Conservation (phyloP, 2,113 vertebrate genomes). For the Abramis brama region DNA sequence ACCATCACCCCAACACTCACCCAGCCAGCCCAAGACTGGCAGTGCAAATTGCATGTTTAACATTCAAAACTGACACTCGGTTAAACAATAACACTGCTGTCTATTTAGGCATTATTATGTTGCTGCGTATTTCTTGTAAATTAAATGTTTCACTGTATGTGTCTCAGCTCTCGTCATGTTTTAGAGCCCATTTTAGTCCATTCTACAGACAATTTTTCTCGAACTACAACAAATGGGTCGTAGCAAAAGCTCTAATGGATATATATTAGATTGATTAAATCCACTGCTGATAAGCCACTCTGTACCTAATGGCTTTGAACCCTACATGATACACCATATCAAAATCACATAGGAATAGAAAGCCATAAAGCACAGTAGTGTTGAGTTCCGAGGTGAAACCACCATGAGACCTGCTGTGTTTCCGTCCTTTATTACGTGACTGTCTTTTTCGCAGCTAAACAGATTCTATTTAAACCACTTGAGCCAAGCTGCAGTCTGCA, state of each 20-base stretch:
- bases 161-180: neutral
- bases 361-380: conserved; percentile 94
- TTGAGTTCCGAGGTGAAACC: conserved; percentile 43
- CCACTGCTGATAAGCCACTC: conserved; percentile 74
- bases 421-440: conserved; percentile 1
- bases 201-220: neutral
- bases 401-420: conserved; percentile 20
- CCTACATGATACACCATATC: conserved; percentile 92
- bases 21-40: neutral
- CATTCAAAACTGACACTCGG: neutral
- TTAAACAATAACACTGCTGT: conserved; percentile 13
- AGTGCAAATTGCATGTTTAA: conserved; percentile 18
- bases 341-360: conserved; percentile 99
- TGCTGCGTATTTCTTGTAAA: neutral
- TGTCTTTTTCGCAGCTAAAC: conserved; percentile 34
- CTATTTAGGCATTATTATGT: conserved; percentile 1
- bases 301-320: conserved; percentile 98
- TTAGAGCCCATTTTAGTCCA: neutral
- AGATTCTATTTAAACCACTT: conserved; percentile 54
- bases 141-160: neutral
- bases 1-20: neutral
- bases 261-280: neutral
- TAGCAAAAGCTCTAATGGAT: neutral
- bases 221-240: neutral
- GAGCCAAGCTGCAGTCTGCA: conserved; percentile 61